phyloP scores from a whole-genome alignment of 1,140 invertebrate genomes.

The Cydia amplana region DNA sequence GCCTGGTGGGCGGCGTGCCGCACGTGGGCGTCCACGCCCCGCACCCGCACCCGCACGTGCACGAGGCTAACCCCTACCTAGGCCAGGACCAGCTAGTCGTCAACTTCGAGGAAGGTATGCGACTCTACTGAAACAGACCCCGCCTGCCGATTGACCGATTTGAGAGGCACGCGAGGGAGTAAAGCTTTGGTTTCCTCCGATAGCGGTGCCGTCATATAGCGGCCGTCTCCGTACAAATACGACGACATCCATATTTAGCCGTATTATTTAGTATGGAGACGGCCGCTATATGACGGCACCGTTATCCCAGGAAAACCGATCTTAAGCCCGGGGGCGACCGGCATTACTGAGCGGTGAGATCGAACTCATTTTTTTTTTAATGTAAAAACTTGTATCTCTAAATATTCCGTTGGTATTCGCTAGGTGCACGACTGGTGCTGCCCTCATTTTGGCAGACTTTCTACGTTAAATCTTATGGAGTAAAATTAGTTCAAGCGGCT shows the following conservation, averaged over 20 bases:
- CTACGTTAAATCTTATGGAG: no score
- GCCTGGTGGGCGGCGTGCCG: conserved; percentile 49
- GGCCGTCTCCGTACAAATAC: no score
- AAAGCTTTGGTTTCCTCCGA: no score
- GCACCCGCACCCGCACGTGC: conserved; percentile 41
- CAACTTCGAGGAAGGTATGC: conserved; percentile 90
- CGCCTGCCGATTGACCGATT: conserved; percentile 42
- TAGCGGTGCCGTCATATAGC: no score
- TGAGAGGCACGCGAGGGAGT: conserved; percentile 37
- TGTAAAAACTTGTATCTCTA: background rate
- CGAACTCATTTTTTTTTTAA: background rate
- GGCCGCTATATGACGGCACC: no score
- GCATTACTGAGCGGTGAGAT: background rate
- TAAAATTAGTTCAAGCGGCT: no score
- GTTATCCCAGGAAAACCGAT: no score
- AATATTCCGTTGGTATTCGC: no score
- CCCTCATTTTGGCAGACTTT: no score
- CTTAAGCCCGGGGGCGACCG: background rate
- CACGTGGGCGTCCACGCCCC: conserved; percentile 45
- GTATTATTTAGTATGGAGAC: no score
- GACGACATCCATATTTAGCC: no score
- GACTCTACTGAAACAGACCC: conserved; percentile 82
- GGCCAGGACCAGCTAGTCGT: conserved; percentile 84
- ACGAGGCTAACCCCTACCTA: conserved; percentile 57
- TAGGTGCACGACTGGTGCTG: no score